Percentiles rank a stretch among this genome's conserved stretches.
phyloP scores from a whole-genome alignment of 2,113 vertebrate species.

The Emydura subglobosa region DNA sequence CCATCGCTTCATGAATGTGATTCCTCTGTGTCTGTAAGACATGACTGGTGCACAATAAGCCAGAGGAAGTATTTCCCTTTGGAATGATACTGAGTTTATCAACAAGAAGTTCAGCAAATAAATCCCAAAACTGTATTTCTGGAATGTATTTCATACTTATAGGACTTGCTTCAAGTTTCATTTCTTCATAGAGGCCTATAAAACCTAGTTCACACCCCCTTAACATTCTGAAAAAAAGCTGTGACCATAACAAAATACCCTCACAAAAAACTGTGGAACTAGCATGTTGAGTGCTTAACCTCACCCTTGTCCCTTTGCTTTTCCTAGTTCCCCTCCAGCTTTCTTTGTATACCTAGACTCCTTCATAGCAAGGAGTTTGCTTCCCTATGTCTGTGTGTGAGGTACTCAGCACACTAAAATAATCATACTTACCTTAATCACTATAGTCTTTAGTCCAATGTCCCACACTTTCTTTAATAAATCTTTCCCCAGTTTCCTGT shows the following conservation, averaged over 20 bases:
- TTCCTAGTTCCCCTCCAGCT: neutral
- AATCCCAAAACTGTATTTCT: slow-evolving; percentile 30
- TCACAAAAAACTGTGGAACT: neutral
- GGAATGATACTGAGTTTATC: slow-evolving; percentile 52
- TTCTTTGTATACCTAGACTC: neutral
- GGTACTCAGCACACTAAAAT: neutral
- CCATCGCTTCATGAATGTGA: neutral
- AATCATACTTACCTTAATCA: neutral
- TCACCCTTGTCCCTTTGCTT: neutral
- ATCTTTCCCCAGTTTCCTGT: neutral
- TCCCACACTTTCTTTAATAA: neutral
- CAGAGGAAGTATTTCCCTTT: slow-evolving; percentile 25
- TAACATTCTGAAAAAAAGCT: neutral
- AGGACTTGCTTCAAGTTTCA: slow-evolving; percentile 53
- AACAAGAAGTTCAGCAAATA: slow-evolving; percentile 49
- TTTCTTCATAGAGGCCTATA: slow-evolving; percentile 44
- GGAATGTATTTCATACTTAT: slow-evolving; percentile 19
- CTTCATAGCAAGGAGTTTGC: neutral
- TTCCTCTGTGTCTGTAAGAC: neutral
- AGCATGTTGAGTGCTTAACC: neutral
- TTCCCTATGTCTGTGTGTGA: neutral
- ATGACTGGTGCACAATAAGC: neutral
- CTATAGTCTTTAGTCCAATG: neutral
- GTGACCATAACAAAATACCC: neutral
- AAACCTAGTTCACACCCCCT: slow-evolving; percentile 29